Conservation (phyloP, 2,113 vertebrate genomes). For the Pelodiscus sinensis region DNA sequence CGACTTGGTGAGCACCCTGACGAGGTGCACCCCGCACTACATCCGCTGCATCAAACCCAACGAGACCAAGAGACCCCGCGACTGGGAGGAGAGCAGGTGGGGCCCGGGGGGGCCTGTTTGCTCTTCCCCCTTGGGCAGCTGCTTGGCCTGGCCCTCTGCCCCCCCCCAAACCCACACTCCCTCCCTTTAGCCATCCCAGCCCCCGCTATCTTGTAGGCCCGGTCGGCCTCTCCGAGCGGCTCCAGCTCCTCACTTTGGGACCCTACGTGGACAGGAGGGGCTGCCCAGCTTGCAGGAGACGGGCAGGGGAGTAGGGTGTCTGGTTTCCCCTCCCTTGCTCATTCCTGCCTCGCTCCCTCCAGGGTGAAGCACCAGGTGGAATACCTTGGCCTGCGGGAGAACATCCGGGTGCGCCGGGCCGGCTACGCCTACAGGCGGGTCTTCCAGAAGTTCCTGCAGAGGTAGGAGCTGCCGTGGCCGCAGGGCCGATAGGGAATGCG, state of each 20-base stretch:
- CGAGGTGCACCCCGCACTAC: conserved; percentile 96
- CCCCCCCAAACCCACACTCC: too few species aligned
- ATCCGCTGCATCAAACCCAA: conserved; percentile 99
- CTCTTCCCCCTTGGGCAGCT: not conserved
- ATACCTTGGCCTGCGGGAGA: conserved; percentile 95
- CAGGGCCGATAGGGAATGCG: too few species aligned
- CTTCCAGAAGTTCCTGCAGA: conserved; percentile 93
- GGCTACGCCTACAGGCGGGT: conserved; percentile 93
- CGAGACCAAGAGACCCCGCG: conserved; percentile 92
- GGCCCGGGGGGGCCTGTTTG: not conserved
- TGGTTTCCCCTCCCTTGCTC: not conserved
- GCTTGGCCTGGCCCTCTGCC: not conserved
- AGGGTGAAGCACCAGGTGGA: conserved; percentile 96
- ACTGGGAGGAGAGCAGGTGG: conserved; percentile 98
- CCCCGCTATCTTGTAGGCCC: too few species aligned
- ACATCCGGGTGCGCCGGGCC: conserved; percentile 92
- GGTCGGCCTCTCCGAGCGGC: not conserved
- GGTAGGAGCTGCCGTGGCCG: conserved; percentile 72
- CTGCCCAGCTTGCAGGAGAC: not conserved
- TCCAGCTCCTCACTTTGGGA: not conserved
- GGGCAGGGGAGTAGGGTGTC: not conserved
- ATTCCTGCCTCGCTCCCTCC: not conserved
- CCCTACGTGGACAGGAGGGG: not conserved
- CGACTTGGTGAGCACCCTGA: conserved; percentile 92
- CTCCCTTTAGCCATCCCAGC: not conserved